Evolutionary conservation across 1,140 invertebrate species (phyloP).

Genomic region (Aphis gossypii): DNA sequence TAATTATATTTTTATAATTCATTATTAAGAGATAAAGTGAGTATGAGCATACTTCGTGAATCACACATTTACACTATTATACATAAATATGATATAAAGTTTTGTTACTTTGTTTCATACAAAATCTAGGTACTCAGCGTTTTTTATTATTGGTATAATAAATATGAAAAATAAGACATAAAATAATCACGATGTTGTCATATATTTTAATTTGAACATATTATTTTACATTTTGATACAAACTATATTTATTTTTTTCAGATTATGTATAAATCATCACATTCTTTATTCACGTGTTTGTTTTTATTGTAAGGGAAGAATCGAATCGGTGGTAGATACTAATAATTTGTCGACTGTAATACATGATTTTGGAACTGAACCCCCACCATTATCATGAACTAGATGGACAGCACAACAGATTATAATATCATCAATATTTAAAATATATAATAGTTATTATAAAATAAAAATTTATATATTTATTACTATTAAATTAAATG

Average conservation of each 20-base stretch:
- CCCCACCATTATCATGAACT: background rate
- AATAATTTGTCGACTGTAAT: background rate
- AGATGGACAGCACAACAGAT: background rate
- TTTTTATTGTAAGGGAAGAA: conserved; percentile 40
- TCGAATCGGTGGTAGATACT: background rate
- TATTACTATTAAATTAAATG: background rate
- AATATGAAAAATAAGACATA: background rate
- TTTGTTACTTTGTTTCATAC: too few relatives aligned
- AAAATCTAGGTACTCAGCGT: background rate
- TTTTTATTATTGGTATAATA: background rate
- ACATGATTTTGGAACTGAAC: conserved; percentile 13
- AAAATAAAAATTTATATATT: background rate
- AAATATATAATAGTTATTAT: background rate
- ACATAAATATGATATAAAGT: too few relatives aligned
- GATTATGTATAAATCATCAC: conserved; percentile 38
- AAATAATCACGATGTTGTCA: too few relatives aligned
- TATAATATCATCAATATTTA: background rate
- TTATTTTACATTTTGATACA: background rate
- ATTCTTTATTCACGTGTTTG: conserved; percentile 35
- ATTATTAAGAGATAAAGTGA: too few relatives aligned
- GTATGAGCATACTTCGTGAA: too few relatives aligned
- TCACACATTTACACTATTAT: too few relatives aligned
- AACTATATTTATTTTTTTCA: conserved; percentile 23
- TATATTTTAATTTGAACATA: background rate
- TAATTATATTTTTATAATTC: too few relatives aligned